Base-by-base conservation (phyloP, 2,797 vertebrate genomes). In the Setipinna tenuifilis region DNA sequence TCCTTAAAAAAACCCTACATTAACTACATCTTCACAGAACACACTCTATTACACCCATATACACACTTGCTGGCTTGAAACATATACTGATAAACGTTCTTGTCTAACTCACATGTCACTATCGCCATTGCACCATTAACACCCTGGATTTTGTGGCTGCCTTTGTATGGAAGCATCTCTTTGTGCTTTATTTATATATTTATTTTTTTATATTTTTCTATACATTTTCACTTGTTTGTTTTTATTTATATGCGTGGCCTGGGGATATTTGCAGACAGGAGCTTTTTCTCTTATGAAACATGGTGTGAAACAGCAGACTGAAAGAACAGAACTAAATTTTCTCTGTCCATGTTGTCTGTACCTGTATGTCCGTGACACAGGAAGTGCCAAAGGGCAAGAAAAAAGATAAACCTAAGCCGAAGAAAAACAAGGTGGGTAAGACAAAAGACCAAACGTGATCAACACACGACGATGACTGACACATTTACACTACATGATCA, bases 361-460 rank as follows among this genome's bases (percentile, higher is more conserved):
- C 23, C 12, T 91, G 87, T 93, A 82, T 86, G 84, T 92, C 85
- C 90, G 89, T 91, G 57, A 90, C 90, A 85, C 89, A 95, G 94
- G 94, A 92, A 50, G 85, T 90, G 81, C 59, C 87, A 87, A 91
- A 90, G 82, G 90, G 85, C 89, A 94, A 94, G 90, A 94, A 93
- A 91, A 94, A 92, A 89, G 91, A 92, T 71, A 91, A 91, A 80
- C 16, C 90, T 84, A 94, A 94, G 85, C n/a, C 89, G 57, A 91
- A 88, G 88, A 93, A 90, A 83, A 78, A 82, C 7, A 93, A 94
- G 93, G 93, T 94, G 89, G 88, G 93, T 93, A 83, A 68, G 71
- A 78, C 0, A 6, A 41, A 75, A 41, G 9, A 28, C 23, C 31
- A 75, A 78, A 78, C 16, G 6, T 31, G 31, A 31, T 71, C 31